phyloP scores from a whole-genome alignment of 2,888 invertebrate genomes.

The Junonia oenone region DNA sequence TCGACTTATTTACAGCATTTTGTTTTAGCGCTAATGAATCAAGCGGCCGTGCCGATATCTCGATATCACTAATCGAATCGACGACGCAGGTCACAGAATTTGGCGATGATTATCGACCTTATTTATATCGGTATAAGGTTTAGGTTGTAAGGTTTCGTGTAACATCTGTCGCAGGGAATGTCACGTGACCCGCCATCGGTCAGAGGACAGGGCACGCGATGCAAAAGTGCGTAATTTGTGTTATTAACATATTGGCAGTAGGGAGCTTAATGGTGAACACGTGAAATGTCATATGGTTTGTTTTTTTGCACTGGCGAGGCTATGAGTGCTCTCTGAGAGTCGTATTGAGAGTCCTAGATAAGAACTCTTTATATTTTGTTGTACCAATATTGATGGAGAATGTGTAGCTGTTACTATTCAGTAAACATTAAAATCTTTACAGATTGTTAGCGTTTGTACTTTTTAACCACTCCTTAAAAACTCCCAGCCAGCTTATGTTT shows the following conservation, averaged over 20 bases:
- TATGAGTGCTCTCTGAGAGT: not conserved
- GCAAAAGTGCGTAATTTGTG: not conserved
- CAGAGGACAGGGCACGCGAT: constrained; percentile 18
- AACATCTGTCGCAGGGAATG: constrained; percentile 26
- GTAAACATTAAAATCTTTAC: too few relatives aligned
- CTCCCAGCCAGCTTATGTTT: too few relatives aligned
- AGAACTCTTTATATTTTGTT: too few relatives aligned
- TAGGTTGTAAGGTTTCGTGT: not conserved
- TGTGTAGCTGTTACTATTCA: too few relatives aligned
- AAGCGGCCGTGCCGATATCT: constrained; percentile 24
- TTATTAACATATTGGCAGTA: constrained; percentile 8
- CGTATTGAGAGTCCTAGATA: too few relatives aligned
- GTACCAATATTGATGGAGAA: too few relatives aligned
- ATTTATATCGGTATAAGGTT: constrained; percentile 1
- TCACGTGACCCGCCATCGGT: constrained; percentile 17
- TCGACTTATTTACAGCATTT: constrained; percentile 21
- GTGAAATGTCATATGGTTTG: not conserved
- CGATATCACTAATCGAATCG: constrained; percentile 31
- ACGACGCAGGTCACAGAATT: constrained; percentile 8
- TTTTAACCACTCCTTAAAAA: too few relatives aligned
- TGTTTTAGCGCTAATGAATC: constrained; percentile 29
- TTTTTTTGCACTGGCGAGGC: not conserved
- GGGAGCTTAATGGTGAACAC: not conserved
- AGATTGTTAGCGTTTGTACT: too few relatives aligned
- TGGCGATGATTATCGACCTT: not conserved